These are phyloP conservation scores for Chymomyza costata DNA, from an alignment of 1,140 invertebrate species.

Conservation along the genomic window DNA sequence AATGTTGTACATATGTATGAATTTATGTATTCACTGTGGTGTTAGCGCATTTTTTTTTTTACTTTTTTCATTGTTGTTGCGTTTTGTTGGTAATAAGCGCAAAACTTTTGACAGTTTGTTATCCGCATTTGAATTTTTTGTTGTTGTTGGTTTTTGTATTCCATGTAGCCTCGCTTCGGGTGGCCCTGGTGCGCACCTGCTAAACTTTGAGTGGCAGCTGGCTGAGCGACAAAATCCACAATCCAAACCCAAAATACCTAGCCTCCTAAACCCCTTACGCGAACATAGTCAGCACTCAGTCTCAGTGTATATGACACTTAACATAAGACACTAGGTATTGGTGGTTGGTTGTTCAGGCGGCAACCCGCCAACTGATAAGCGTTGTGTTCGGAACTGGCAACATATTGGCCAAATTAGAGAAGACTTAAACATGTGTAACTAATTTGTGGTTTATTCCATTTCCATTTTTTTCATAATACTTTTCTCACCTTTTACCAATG, in stretches of 20 bases:
- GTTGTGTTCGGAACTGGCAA: conserved; percentile 35
- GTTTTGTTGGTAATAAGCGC: conserved; percentile 59
- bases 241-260: too few relatives aligned
- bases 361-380: conserved; percentile 36
- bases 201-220: conserved; percentile 52
- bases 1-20: too few relatives aligned
- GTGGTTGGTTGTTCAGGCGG: conserved; percentile 32
- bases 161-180: conserved; percentile 37
- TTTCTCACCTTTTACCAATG: conserved; percentile 55
- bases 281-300: too few relatives aligned
- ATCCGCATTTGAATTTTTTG: conserved; percentile 57
- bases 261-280: too few relatives aligned
- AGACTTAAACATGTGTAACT: conserved; percentile 62
- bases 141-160: conserved; percentile 14
- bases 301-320: too few relatives aligned
- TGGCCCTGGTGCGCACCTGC: conserved; percentile 53
- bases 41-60: conserved; percentile 32
- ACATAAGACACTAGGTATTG: too few relatives aligned
- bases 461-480: conserved; percentile 56
- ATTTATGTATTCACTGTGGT: too few relatives aligned
- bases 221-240: too few relatives aligned
- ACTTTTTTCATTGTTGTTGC: conserved; percentile 3
- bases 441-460: conserved; percentile 63
- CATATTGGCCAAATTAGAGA: conserved; percentile 1
- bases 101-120: conserved; percentile 71